These are phyloP conservation scores for Diplogasteroides magnus DNA, from an alignment of 1,140 invertebrate species.

Conservation along the genomic window DNA sequence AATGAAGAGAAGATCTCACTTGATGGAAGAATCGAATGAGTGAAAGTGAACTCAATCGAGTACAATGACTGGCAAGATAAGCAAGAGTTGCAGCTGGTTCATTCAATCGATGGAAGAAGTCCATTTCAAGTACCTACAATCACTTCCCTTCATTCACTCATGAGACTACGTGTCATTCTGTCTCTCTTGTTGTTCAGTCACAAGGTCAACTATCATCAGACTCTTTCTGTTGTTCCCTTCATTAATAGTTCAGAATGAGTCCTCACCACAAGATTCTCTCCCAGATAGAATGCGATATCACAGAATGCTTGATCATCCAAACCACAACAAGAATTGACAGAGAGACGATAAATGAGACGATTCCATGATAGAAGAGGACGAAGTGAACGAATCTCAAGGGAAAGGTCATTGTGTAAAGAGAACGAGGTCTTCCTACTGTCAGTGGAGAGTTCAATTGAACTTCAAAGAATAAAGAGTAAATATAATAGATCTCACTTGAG, in stretches of 20 bases:
- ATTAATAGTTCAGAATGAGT: too few relatives aligned
- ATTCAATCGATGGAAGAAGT: not conserved
- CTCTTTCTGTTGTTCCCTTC: too few relatives aligned
- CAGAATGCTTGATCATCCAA: not conserved
- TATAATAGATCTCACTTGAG: not conserved
- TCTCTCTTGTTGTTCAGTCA: not conserved
- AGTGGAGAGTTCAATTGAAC: too few relatives aligned
- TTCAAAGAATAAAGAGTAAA: too few relatives aligned
- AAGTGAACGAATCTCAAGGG: not conserved
- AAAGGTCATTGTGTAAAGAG: too few relatives aligned
- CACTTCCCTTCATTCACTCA: too few relatives aligned
- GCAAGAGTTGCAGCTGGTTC: not conserved
- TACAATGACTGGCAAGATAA: not conserved
- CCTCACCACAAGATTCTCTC: not conserved
- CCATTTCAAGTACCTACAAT: not conserved
- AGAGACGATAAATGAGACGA: not conserved
- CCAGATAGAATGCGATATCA: not conserved
- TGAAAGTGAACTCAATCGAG: not conserved
- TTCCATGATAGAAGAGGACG: not conserved
- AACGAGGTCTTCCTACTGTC: too few relatives aligned
- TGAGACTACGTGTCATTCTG: not conserved
- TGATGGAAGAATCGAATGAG: slow-evolving; percentile 1
- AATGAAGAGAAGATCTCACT: not conserved
- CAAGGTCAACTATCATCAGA: too few relatives aligned
- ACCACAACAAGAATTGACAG: not conserved